These are phyloP conservation scores for Stenotaenia linearis DNA, from an alignment of 2,888 invertebrate species.

Conservation along the genomic window DNA sequence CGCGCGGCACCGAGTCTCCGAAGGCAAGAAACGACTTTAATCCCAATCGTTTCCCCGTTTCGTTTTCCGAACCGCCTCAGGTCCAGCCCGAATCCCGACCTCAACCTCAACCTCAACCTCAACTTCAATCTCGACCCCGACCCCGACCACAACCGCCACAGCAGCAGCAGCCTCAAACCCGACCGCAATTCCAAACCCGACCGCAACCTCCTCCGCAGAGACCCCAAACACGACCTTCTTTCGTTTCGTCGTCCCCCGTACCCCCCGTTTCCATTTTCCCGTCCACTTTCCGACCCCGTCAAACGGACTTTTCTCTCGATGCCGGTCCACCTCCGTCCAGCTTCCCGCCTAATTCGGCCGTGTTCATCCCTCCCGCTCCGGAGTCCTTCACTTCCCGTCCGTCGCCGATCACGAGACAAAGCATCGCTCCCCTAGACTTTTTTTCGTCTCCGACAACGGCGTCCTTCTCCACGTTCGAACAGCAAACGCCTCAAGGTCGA, in stretches of 20 bases:
- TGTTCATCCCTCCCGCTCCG: not conserved
- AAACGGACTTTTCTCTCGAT: not conserved
- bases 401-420: not conserved
- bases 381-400: not conserved
- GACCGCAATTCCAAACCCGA: not conserved
- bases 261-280: not conserved
- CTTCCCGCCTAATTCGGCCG: not conserved
- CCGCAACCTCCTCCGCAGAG: not conserved
- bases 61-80: not conserved
- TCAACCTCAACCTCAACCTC: not conserved
- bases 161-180: not conserved
- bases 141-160: too few species aligned
- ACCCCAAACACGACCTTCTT: not conserved
- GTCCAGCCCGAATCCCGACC: not conserved
- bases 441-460: not conserved
- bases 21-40: not conserved
- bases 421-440: not conserved
- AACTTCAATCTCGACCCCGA: not conserved
- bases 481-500: not conserved
- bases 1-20: not conserved
- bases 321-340: not conserved
- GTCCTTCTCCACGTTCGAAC: not conserved
- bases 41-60: not conserved
- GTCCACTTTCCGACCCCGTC: not conserved
- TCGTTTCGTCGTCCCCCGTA: not conserved